A percentile compares a stretch with the other conserved stretches of the same genome.
Evolutionary conservation across 2,113 vertebrate genomes (phyloP).

Genomic region (Mionectes macconnelli): DNA sequence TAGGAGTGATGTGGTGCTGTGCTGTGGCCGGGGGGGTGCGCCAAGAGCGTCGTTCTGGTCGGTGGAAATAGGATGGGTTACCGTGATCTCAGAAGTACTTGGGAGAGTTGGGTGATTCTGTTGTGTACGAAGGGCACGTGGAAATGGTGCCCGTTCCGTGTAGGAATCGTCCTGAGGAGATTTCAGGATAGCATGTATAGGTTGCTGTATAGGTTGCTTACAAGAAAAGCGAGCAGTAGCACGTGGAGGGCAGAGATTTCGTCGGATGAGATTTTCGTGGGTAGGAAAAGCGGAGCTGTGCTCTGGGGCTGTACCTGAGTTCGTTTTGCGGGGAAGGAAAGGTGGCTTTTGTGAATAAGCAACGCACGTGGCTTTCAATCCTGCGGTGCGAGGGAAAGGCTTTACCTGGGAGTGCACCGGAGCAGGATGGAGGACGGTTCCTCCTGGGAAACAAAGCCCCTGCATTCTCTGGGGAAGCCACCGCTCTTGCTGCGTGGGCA

Average conservation of each 20-base stretch:
- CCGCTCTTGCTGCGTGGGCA: rapidly evolving
- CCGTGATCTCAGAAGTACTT: rapidly evolving
- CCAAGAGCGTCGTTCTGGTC: rapidly evolving
- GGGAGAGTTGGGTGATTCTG: rapidly evolving
- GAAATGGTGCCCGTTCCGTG: rapidly evolving
- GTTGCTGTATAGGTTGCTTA: neutral
- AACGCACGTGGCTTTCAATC: rapidly evolving
- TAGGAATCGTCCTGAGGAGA: rapidly evolving
- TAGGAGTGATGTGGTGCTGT: rapidly evolving
- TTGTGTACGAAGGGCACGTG: rapidly evolving
- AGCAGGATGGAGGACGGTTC: rapidly evolving
- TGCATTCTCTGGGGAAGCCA: rapidly evolving
- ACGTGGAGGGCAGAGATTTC: rapidly evolving
- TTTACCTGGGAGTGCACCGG: rapidly evolving
- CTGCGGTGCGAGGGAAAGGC: rapidly evolving
- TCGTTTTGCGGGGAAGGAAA: neutral
- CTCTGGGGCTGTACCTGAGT: rapidly evolving
- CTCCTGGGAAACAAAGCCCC: rapidly evolving
- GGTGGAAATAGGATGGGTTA: rapidly evolving
- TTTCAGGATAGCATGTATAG: no score
- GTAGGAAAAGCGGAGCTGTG: neutral
- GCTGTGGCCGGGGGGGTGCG: rapidly evolving
- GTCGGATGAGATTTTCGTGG: rapidly evolving
- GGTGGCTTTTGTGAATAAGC: no score
- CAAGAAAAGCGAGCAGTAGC: rapidly evolving